These are phyloP conservation scores for Drosophila colorata DNA, from an alignment of 2,888 invertebrate genomes.

Conservation along the genomic window DNA sequence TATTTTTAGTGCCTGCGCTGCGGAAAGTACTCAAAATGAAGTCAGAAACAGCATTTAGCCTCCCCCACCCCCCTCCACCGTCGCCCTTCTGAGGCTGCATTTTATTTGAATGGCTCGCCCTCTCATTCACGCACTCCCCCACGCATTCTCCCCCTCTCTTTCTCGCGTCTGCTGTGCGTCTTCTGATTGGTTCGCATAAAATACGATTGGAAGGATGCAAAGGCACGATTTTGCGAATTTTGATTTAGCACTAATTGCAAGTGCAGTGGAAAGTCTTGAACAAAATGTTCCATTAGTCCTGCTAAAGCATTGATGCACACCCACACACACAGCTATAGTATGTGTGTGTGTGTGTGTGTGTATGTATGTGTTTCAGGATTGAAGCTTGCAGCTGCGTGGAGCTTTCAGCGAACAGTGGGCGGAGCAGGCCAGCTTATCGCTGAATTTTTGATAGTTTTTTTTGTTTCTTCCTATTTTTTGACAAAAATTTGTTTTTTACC, in stretches of 20 bases:
- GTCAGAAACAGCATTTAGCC: constrained; percentile 32
- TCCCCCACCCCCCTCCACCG: background rate
- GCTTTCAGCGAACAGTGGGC: background rate
- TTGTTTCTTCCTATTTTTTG: no score
- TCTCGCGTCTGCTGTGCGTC: background rate
- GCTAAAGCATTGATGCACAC: background rate
- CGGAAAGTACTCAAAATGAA: constrained; percentile 58
- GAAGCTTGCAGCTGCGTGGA: constrained; percentile 1
- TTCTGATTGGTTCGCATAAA: background rate
- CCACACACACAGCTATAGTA: background rate
- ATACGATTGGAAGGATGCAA: constrained; percentile 10
- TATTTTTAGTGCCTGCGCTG: constrained; percentile 73
- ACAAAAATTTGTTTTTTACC: background rate
- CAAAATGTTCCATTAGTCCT: constrained; percentile 5
- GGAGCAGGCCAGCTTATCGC: no score
- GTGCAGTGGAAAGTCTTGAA: background rate
- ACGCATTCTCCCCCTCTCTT: background rate
- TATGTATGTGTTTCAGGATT: background rate
- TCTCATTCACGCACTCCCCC: background rate
- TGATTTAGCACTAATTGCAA: background rate
- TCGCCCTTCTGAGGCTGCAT: constrained; percentile 41
- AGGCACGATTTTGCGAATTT: constrained; percentile 5
- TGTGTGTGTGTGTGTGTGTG: background rate
- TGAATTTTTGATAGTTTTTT: no score
- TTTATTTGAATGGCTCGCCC: constrained; percentile 11